Percentiles rank a stretch among this genome's conserved stretches.
Evolutionary conservation across 2,113 vertebrate genomes (phyloP).

Genomic region (Sinocyclocheilus grahami): DNA sequence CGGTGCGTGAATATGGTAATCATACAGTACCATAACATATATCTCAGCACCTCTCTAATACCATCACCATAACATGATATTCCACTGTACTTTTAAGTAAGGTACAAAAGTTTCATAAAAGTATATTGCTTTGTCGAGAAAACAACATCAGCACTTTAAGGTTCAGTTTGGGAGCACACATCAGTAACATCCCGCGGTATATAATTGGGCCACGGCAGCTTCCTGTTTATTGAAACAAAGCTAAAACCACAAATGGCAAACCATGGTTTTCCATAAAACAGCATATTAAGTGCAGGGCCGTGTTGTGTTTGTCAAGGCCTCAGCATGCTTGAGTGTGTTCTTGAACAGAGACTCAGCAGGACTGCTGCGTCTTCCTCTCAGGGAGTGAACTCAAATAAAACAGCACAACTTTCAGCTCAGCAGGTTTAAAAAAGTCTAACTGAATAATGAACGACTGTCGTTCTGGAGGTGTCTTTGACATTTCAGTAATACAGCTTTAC

Average conservation of each 20-base stretch:
- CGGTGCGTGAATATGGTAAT: too few relatives aligned
- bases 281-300: neutral
- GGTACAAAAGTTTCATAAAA: neutral
- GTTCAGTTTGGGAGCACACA: neutral
- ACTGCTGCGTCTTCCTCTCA: neutral
- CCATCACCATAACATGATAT: neutral
- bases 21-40: too few relatives aligned
- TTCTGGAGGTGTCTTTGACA: slow-evolving; percentile 29
- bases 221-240: slow-evolving; percentile 6
- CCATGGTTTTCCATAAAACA: slow-evolving; percentile 15
- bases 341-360: slow-evolving; percentile 6
- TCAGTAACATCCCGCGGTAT: neutral
- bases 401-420: slow-evolving; percentile 24
- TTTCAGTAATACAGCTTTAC: slow-evolving; percentile 29
- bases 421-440: slow-evolving; percentile 46
- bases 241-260: neutral
- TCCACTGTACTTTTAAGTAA: neutral
- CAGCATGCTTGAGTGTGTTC: slow-evolving; percentile 27
- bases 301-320: slow-evolving; percentile 22
- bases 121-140: neutral
- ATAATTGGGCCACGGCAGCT: neutral
- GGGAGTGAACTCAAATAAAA: slow-evolving; percentile 24
- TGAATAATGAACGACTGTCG: slow-evolving; percentile 29
- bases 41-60: neutral
- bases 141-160: neutral